Evolutionary conservation across 1,140 invertebrate genomes (phyloP).

Genomic region (Melipona quadrifasciata): DNA sequence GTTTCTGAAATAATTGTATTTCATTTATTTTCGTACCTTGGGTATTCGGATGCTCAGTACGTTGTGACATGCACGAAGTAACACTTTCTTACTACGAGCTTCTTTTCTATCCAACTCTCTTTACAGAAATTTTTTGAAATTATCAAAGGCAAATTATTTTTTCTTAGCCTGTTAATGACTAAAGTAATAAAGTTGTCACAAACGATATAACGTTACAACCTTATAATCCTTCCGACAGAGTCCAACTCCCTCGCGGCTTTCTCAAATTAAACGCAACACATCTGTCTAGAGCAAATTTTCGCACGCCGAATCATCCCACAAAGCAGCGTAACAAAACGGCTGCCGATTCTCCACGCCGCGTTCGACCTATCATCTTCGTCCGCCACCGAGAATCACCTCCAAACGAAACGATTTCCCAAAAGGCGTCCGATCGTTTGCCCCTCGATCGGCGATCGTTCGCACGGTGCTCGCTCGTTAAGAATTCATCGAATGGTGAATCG

Average conservation of each 20-base stretch:
- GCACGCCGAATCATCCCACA: neutral
- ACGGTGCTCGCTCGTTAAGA: conserved; percentile 45
- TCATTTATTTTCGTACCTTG: too few relatives aligned
- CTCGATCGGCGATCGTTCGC: conserved; percentile 12
- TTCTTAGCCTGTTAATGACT: too few relatives aligned
- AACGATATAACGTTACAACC: neutral
- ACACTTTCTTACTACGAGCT: too few relatives aligned
- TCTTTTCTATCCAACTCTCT: too few relatives aligned
- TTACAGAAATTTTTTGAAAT: too few relatives aligned
- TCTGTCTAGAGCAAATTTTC: neutral
- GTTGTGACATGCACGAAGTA: too few relatives aligned
- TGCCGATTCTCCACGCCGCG: neutral
- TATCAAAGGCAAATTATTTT: too few relatives aligned
- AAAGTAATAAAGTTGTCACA: too few relatives aligned
- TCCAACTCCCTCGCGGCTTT: neutral
- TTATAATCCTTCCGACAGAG: neutral
- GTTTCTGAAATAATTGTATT: too few relatives aligned
- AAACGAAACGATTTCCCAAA: neutral
- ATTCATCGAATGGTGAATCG: conserved; percentile 40
- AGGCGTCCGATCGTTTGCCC: neutral
- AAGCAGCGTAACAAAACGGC: neutral
- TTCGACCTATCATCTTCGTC: neutral
- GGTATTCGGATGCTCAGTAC: too few relatives aligned
- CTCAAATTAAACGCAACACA: too few relatives aligned
- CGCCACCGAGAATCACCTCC: neutral